These are phyloP conservation scores for Drosophila kanekoi DNA, from an alignment of 2,888 invertebrate species.

Conservation along the genomic window DNA sequence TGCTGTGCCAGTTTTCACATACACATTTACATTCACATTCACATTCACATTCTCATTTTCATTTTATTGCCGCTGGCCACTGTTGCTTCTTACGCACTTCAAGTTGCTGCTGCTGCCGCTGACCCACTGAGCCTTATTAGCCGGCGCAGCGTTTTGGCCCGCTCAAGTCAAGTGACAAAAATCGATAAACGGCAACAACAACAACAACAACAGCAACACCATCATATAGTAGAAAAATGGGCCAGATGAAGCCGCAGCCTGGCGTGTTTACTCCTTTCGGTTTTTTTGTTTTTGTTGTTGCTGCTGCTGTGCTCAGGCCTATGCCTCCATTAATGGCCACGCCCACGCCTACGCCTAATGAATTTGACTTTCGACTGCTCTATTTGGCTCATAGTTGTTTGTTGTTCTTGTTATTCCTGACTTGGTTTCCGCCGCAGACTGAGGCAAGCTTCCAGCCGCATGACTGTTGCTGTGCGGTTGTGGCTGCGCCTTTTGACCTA, in stretches of 20 bases:
- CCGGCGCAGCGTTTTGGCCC: slow-evolving; percentile 56
- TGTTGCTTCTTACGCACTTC: slow-evolving; percentile 78
- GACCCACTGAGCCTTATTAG: slow-evolving; percentile 78
- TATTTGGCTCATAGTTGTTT: slow-evolving; percentile 19
- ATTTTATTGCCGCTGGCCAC: slow-evolving; percentile 67
- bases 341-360: slow-evolving; percentile 40
- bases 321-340: slow-evolving; percentile 23
- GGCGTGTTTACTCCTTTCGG: slow-evolving; percentile 37
- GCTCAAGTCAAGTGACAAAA: slow-evolving; percentile 68
- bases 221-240: slow-evolving; percentile 10
- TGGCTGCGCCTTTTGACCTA: slow-evolving; percentile 75
- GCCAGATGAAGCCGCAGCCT: slow-evolving; percentile 32
- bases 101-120: slow-evolving; percentile 55
- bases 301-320: slow-evolving; percentile 14
- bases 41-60: slow-evolving; percentile 37
- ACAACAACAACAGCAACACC: slow-evolving; percentile 37
- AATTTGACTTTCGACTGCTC: slow-evolving; percentile 60
- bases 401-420: slow-evolving; percentile 30
- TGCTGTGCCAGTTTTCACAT: slow-evolving; percentile 62
- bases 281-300: not conserved
- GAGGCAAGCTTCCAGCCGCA: slow-evolving; percentile 50
- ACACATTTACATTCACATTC: slow-evolving; percentile 29
- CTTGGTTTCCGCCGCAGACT: slow-evolving; percentile 45
- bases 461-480: slow-evolving; percentile 50
- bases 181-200: slow-evolving; percentile 65